Percentiles rank a stretch among this genome's conserved stretches.
phyloP scores from a whole-genome alignment of 1,140 invertebrate species.

The Cyrtorhinus lividipennis region DNA sequence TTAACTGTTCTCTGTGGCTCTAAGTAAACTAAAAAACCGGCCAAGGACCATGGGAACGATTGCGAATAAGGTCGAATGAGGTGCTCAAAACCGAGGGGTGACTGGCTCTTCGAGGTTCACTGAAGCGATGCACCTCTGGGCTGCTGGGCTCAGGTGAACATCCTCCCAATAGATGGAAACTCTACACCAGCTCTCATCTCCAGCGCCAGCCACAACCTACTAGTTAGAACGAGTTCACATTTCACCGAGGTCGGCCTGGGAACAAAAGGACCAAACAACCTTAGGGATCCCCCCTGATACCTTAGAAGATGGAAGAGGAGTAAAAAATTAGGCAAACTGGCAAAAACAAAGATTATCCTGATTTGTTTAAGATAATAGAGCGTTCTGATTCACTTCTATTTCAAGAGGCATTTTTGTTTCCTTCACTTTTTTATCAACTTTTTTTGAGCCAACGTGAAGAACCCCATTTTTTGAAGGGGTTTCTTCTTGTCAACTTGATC shows the following conservation, averaged over 20 bases:
- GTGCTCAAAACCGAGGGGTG: not conserved
- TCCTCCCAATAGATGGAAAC: not conserved
- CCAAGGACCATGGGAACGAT: not conserved
- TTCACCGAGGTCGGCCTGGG: not conserved
- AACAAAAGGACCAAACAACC: not conserved
- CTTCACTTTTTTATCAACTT: too few relatives aligned
- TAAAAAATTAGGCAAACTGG: too few relatives aligned
- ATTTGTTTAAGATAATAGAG: not conserved
- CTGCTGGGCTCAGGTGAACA: not conserved
- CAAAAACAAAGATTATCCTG: not conserved
- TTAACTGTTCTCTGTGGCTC: too few relatives aligned
- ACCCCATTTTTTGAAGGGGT: too few relatives aligned
- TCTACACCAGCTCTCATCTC: not conserved
- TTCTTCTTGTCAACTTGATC: too few relatives aligned
- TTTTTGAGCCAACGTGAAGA: too few relatives aligned
- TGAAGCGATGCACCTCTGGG: not conserved
- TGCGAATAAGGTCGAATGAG: not conserved
- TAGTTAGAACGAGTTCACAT: not conserved
- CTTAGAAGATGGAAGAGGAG: too few relatives aligned
- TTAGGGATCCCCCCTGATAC: too few relatives aligned
- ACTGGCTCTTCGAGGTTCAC: not conserved
- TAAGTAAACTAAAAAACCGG: too few relatives aligned
- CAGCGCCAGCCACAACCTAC: not conserved
- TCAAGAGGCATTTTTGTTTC: too few relatives aligned
- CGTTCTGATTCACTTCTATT: too few relatives aligned